phyloP scores from a whole-genome alignment of 1,140 invertebrate species.

The Meloidogyne exigua region DNA sequence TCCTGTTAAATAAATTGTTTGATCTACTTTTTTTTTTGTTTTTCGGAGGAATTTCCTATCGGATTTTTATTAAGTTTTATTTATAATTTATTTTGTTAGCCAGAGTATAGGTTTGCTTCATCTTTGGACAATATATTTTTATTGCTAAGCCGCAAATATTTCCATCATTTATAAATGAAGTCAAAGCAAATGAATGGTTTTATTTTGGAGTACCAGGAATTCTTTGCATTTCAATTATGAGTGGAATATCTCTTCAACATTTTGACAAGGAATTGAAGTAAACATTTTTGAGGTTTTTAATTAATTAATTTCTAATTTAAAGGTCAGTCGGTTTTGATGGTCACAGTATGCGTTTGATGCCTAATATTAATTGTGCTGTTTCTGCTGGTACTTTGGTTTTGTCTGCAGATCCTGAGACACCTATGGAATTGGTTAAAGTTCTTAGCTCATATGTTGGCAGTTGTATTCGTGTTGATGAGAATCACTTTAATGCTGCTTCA shows the following conservation, averaged over 20 bases:
- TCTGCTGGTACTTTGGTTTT: slow-evolving; percentile 24
- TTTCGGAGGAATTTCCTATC: no score
- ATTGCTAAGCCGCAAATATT: slow-evolving; percentile 40
- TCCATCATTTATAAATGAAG: neutral
- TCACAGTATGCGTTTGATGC: slow-evolving; percentile 28
- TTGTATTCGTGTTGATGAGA: slow-evolving; percentile 26
- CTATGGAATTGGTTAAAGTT: slow-evolving; percentile 9
- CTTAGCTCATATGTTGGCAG: slow-evolving; percentile 27
- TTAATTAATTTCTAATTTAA: slow-evolving; percentile 23
- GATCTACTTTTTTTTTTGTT: no score
- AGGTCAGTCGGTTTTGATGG: slow-evolving; percentile 16
- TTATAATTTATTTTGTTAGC: no score
- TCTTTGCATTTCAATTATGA: slow-evolving; percentile 45
- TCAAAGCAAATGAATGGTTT: slow-evolving; percentile 11
- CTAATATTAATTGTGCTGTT: slow-evolving; percentile 34
- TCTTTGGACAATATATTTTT: no score
- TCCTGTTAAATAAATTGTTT: no score
- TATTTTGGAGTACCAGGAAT: slow-evolving; percentile 22
- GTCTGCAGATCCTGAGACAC: slow-evolving; percentile 14
- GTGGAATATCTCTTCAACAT: slow-evolving; percentile 31
- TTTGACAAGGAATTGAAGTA: slow-evolving; percentile 26
- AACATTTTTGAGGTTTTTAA: neutral
- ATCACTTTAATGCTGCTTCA: slow-evolving; percentile 41
- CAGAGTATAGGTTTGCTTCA: no score
- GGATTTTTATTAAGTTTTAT: no score